Conservation (phyloP, 2,113 vertebrate genomes). For the Hyaena hyaena region DNA sequence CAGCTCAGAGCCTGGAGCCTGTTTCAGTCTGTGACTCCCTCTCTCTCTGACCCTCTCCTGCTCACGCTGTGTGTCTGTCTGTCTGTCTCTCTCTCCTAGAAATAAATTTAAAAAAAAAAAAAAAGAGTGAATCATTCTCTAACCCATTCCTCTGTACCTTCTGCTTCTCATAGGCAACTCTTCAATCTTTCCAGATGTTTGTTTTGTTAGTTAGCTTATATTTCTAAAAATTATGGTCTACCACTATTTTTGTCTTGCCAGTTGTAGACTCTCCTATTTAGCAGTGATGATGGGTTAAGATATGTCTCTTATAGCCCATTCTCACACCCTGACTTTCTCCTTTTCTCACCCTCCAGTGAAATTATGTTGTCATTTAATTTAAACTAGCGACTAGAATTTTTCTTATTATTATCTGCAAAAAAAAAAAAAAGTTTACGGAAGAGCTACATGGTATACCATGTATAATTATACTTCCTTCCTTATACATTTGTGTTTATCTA, state of each 20-base stretch:
- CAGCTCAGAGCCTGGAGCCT: no score
- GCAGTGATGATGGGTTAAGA: background rate
- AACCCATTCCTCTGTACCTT: background rate
- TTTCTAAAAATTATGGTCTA: background rate
- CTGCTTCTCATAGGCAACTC: background rate
- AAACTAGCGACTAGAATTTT: background rate
- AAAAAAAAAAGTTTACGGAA: background rate
- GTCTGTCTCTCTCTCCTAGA: no score
- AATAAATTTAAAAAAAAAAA: no score
- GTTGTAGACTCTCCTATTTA: background rate
- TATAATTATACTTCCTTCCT: background rate
- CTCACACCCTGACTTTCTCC: background rate
- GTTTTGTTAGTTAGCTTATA: background rate
- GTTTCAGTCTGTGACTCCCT: no score
- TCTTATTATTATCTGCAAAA: background rate
- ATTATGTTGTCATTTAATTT: background rate
- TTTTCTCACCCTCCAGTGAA: background rate
- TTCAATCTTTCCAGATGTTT: background rate
- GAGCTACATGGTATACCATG: background rate
- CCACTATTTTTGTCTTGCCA: background rate
- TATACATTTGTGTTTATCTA: background rate
- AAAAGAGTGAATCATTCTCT: background rate
- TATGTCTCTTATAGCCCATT: fast-evolving
- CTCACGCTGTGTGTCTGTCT: no score
- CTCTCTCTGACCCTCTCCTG: no score